Percentiles rank a stretch among this genome's conserved stretches.
Conservation (phyloP, 2,888 invertebrate genomes). For the Stenodema calcarata region DNA sequence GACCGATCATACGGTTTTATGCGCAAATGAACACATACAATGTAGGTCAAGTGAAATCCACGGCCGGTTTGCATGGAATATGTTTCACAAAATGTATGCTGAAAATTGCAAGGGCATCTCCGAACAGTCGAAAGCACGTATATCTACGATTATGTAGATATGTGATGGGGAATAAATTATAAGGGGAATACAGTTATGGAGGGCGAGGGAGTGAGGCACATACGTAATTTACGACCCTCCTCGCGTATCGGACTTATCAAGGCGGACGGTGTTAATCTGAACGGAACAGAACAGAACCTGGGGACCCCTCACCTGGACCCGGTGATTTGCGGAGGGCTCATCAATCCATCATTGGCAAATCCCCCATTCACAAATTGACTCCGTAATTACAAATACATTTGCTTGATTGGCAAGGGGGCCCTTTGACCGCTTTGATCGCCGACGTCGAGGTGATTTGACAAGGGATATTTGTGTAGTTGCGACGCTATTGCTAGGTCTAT, state of each 20-base stretch:
- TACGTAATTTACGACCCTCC: neutral
- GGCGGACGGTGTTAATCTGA: neutral
- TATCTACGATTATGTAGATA: too few species aligned
- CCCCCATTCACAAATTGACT: neutral
- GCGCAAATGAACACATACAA: too few species aligned
- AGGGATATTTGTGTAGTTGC: neutral
- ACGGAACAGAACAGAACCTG: neutral
- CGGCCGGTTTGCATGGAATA: too few species aligned
- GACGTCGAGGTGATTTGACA: neutral
- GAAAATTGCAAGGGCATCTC: too few species aligned
- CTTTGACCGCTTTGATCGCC: neutral
- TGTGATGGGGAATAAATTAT: too few species aligned
- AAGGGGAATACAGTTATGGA: neutral
- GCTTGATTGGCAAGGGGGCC: neutral
- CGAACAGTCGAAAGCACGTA: too few species aligned
- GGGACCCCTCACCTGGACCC: neutral
- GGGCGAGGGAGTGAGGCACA: neutral
- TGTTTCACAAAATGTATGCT: too few species aligned
- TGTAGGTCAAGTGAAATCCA: too few species aligned
- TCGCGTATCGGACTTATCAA: neutral
- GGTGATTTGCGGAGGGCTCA: neutral
- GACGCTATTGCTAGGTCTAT: too few species aligned
- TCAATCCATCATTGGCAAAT: neutral
- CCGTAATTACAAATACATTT: neutral
- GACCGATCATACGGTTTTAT: too few species aligned